Conservation (phyloP, 2,113 vertebrate genomes). For the Halcyon malimbica region DNA sequence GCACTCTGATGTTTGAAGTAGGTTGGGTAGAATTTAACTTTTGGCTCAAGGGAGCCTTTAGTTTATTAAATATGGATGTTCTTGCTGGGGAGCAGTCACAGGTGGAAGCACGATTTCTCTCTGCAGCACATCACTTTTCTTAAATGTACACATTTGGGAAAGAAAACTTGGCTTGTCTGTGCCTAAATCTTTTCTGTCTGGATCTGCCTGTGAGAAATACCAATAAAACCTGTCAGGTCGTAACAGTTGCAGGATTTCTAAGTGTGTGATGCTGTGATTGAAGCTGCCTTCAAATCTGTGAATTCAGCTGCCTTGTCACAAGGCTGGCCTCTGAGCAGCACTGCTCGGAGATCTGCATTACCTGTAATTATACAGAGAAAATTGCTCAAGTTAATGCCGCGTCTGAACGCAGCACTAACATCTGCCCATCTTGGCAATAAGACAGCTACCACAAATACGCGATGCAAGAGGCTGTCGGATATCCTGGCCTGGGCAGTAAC, state of each 20-base stretch:
- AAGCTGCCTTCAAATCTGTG: neutral
- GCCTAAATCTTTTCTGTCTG: neutral
- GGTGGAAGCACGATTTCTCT: neutral
- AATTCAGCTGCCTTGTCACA: neutral
- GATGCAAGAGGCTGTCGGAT: constrained; percentile 2
- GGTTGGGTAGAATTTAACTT: constrained; percentile 9
- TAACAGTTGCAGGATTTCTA: neutral
- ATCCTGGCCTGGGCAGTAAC: neutral
- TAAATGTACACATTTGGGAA: neutral
- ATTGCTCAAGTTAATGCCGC: neutral
- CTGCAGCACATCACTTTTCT: neutral
- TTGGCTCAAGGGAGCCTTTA: constrained; percentile 11
- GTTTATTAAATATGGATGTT: constrained; percentile 45
- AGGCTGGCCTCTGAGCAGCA: neutral
- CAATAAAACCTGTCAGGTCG: neutral
- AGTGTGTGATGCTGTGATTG: neutral
- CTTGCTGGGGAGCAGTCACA: neutral
- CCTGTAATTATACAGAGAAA: constrained; percentile 19
- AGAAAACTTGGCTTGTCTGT: neutral
- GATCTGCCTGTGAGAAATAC: neutral
- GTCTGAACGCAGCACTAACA: neutral
- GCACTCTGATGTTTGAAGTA: neutral
- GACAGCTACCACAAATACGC: neutral
- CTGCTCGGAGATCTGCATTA: neutral
- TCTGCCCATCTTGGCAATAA: neutral